Evolutionary conservation across 2,113 vertebrate species (phyloP).

Genomic region (Xyliphius kryptos): DNA sequence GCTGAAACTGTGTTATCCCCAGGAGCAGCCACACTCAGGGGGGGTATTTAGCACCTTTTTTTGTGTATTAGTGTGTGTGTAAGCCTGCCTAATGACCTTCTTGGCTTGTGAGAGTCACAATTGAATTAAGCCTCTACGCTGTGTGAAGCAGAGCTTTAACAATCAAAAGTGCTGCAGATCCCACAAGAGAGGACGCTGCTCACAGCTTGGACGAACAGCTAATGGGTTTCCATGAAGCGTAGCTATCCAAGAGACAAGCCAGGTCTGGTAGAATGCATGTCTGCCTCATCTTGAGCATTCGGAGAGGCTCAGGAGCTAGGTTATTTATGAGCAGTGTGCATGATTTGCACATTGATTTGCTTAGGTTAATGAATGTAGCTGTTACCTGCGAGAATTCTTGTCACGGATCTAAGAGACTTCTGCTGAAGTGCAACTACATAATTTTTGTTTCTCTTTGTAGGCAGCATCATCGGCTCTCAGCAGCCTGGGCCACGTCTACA

Average conservation of each 20-base stretch:
- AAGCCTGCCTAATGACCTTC: constrained; percentile 23
- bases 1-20: no score
- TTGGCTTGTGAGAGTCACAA: constrained; percentile 16
- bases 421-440: no score
- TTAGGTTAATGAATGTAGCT: no score
- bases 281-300: not conserved
- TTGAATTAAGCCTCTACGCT: constrained; percentile 23
- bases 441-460: constrained; percentile 53
- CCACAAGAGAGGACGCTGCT: constrained; percentile 14
- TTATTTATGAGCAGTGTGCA: not conserved
- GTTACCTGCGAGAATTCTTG: no score
- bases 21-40: no score
- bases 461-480: constrained; percentile 93
- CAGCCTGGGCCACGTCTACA: constrained; percentile 98
- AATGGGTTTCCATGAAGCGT: constrained; percentile 17
- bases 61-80: not conserved
- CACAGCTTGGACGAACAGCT: not conserved
- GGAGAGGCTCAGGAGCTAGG: not conserved
- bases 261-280: not conserved
- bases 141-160: constrained; percentile 5
- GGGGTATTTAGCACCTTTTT: no score
- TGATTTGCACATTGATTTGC: not conserved
- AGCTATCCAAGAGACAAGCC: constrained; percentile 2
- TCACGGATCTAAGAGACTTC: no score
- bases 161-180: not conserved